These are phyloP conservation scores for Caerostris extrusa DNA, from an alignment of 1,140 invertebrate species.

Conservation along the genomic window DNA sequence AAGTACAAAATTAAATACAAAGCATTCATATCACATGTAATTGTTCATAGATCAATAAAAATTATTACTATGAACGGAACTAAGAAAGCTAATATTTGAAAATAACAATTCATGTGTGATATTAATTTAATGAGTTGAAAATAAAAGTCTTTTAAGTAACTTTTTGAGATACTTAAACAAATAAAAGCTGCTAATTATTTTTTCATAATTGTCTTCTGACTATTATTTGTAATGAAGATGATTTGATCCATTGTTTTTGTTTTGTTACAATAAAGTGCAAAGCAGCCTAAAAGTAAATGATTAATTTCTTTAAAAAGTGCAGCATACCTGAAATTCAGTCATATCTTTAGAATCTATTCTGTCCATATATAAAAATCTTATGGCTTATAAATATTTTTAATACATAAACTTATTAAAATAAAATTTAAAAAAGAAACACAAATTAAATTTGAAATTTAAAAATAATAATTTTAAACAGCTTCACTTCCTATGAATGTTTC, in stretches of 20 bases:
- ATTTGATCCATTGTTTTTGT: too few relatives aligned
- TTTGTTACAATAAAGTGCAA: background rate
- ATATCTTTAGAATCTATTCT: background rate
- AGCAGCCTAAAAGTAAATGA: too few relatives aligned
- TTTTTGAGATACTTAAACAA: too few relatives aligned
- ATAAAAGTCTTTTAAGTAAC: too few relatives aligned
- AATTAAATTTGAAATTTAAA: background rate
- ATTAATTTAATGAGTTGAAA: too few relatives aligned
- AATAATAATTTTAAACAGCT: background rate
- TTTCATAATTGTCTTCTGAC: too few relatives aligned
- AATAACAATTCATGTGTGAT: too few relatives aligned
- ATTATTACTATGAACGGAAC: background rate
- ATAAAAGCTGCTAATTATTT: too few relatives aligned
- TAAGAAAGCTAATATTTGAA: background rate
- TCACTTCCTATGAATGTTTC: constrained; percentile 67
- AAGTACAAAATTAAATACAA: background rate
- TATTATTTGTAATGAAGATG: too few relatives aligned
- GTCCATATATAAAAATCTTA: background rate
- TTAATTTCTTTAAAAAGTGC: too few relatives aligned
- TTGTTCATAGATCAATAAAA: background rate
- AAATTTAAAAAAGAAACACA: too few relatives aligned
- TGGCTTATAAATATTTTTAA: background rate
- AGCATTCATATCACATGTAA: background rate
- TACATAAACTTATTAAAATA: background rate
- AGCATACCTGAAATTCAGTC: too few relatives aligned